Base-by-base conservation (phyloP, 2,888 invertebrate genomes). In the Pollenia labialis region DNA sequence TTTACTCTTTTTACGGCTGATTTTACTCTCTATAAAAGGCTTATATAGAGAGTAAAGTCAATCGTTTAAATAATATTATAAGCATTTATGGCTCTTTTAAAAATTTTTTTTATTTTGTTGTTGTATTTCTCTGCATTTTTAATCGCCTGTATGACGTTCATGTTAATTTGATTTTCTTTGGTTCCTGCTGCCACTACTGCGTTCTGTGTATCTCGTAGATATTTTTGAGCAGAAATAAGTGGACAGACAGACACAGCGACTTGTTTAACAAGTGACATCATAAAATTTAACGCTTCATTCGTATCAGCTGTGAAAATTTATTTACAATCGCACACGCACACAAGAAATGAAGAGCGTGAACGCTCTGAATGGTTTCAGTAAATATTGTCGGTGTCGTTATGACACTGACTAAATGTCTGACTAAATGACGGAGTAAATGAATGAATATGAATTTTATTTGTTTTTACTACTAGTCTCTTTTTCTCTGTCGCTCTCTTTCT, bases 251-350 rank as follows among this genome's bases (percentile, higher is more conserved):
- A 74, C n/a, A 64, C n/a, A 56, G 62, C 71, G 81, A 81, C 81
- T 87, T 87, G 83, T 81, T 87, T 84, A 87, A 87, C 84, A 87
- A 87, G 87, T 87, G 87, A 87, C 87, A 87, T 87, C 87, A 87
- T 87, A 84, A 87, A 87, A 87, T 84, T 87, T 81, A 84, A 84
- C 84, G 87, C 84, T 87, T 84, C 83, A 84, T 84, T 84, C 81
- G 76, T 81, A 87, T 87, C 87, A 87, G 87, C 87, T 87, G 87
- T 87, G 83, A 87, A 84, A 68, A 81, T 87, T 86, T 85, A 79
- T 82, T 82, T 74, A 85, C 81, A 85, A 77, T 69, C 74, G 16
- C 81, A 85, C 80, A 46, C 69, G 69, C 69, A 80, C 62, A 54
- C 23, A 75, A 75, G n/a, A 40, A 74, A 32, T 12, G 23, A 32